Evolutionary conservation across 2,888 invertebrate species (phyloP), one percentile per base, ranked within the genome.

Genomic region (Eumacrocentrus americanus): DNA sequence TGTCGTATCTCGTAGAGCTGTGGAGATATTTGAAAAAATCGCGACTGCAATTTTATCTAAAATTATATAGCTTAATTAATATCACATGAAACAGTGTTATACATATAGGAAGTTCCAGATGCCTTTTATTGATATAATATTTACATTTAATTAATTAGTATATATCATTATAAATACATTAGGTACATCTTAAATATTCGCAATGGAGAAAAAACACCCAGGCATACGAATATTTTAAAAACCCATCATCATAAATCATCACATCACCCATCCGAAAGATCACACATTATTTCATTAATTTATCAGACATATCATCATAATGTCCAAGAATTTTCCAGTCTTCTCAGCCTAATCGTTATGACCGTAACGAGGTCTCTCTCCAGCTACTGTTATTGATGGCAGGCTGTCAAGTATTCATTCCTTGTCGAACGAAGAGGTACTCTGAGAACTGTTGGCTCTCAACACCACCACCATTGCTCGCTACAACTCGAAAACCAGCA

Each of bases 371-470:
- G 16, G 59, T 58, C 2, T 1, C 12, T 11, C 14, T 22, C 2
- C 74, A 75, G 50, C 84, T 75, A 76, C 70, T 72, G 63, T 64
- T 65, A 42, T 56, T 37, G 38, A 47, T n/a, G n/a, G 63, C 37
- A 18, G 56, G 42, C 58, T 61, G 70, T 70, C 70, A 69, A 60
- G 83, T 72, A 76, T 82, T 54, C 73, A 78, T 63, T 74, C 84
- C 72, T 66, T 83, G 82, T 69, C 91, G 84, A 63, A 91, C 88
- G 79, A 94, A 90, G 73, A 94, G 84, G 82, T 93, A 94, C 82
- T 94, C 94, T 72, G 92, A 92, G 83, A 93, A 94, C 82, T 93
- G 93, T 76, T 93, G 93, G 3, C 92, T 92, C 76, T 94, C 93
- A 35, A 93, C 92, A 2, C 92, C 92, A 16, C 92, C 92, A 0